Percentiles rank a stretch among this genome's conserved stretches.
Conservation (phyloP, 1,140 invertebrate species). For the Pseudomyrmex concolor region DNA sequence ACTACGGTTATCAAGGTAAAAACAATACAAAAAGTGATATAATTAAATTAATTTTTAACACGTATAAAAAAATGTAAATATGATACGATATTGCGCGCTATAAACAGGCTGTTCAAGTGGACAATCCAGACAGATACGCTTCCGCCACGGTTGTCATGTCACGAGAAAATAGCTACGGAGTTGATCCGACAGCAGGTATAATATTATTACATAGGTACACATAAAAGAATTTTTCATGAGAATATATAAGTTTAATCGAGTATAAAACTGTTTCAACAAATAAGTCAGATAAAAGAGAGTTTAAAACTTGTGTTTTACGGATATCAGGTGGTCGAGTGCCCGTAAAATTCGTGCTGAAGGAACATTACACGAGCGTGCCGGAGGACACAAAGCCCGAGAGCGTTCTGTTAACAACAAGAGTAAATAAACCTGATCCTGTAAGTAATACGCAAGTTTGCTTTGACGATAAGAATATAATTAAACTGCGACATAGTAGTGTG, state of each 20-base stretch:
- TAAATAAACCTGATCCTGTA: slow-evolving; percentile 84
- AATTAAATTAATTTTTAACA: too few relatives aligned
- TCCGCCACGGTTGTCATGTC: slow-evolving; percentile 91
- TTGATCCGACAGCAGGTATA: slow-evolving; percentile 80
- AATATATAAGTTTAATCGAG: background rate
- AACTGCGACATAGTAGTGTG: slow-evolving; percentile 12
- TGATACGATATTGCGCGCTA: slow-evolving; percentile 8
- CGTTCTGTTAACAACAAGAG: slow-evolving; percentile 87
- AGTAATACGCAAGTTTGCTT: slow-evolving; percentile 66
- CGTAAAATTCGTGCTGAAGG: slow-evolving; percentile 89
- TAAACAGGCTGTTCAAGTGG: slow-evolving; percentile 91
- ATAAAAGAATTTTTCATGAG: background rate
- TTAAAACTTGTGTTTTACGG: slow-evolving; percentile 23
- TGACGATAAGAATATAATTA: background rate
- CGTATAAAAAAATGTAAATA: slow-evolving; percentile 16
- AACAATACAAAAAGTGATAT: background rate
- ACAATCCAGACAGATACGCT: slow-evolving; percentile 95
- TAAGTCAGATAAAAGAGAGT: slow-evolving; percentile 1
- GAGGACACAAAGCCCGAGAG: slow-evolving; percentile 91
- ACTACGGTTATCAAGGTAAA: slow-evolving; percentile 90
- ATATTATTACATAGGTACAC: background rate
- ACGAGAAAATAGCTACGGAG: slow-evolving; percentile 81
- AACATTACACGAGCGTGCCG: slow-evolving; percentile 89
- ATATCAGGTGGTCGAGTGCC: slow-evolving; percentile 82
- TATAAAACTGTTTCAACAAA: background rate